Conservation (phyloP, 2,113 vertebrate species). For the Mesitornis unicolor region DNA sequence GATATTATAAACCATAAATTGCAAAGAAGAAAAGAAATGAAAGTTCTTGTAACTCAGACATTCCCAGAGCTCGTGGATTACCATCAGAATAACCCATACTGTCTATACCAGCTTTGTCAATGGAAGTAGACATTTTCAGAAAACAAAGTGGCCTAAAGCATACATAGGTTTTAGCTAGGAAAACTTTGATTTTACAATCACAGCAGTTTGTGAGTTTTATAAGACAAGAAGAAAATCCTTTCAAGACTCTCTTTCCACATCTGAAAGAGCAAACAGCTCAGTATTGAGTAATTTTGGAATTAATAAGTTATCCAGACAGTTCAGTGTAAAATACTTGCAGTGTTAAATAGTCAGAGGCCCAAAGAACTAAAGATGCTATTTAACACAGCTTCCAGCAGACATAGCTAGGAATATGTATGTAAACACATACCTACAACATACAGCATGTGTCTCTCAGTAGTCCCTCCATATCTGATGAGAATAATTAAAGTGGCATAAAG, state of each 20-base stretch:
- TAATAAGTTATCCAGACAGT: not conserved
- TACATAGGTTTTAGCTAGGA: not conserved
- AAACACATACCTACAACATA: not conserved
- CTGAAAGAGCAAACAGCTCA: not conserved
- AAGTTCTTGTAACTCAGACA: not conserved
- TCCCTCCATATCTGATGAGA: not conserved
- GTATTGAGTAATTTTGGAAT: not conserved
- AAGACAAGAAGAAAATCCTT: not conserved
- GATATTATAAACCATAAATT: conserved; percentile 13
- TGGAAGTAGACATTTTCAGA: not conserved
- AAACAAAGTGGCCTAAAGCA: not conserved
- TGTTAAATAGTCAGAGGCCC: not conserved
- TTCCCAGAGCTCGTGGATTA: not conserved
- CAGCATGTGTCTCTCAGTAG: not conserved
- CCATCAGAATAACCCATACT: not conserved
- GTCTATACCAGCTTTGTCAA: not conserved
- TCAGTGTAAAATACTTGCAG: not conserved
- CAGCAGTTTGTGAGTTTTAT: not conserved
- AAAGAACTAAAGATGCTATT: not conserved
- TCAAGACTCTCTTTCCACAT: not conserved
- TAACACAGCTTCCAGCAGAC: not conserved
- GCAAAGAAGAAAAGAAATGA: not conserved
- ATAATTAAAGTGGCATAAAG: not conserved
- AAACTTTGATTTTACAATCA: not conserved
- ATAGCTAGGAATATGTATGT: not conserved